Conservation (phyloP, 2,113 vertebrate genomes). For the Lota lota region DNA sequence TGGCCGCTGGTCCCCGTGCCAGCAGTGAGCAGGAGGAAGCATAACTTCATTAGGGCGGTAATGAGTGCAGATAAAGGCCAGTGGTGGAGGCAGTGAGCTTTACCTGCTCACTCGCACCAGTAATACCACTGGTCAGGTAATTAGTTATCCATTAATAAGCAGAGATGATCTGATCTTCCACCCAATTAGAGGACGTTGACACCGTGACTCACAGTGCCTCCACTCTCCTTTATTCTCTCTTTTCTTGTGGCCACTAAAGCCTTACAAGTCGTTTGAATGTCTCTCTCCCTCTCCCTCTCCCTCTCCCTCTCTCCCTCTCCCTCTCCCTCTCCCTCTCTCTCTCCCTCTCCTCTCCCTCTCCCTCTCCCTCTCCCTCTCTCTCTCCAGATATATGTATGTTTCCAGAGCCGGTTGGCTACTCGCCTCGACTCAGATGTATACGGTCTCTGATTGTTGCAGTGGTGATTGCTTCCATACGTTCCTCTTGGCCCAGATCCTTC, state of each 20-base stretch:
- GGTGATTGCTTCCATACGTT: not conserved
- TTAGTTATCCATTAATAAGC: constrained; percentile 69
- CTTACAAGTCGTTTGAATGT: not conserved
- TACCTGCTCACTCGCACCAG: constrained; percentile 61
- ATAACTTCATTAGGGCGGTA: constrained; percentile 63
- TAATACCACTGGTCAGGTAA: constrained; percentile 70
- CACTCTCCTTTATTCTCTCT: constrained; percentile 16
- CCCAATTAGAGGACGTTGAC: constrained; percentile 43
- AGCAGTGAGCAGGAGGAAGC: constrained; percentile 30
- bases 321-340: too few relatives aligned
- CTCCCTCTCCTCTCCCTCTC: too few relatives aligned
- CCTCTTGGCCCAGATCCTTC: not conserved
- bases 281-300: too few relatives aligned
- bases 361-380: too few relatives aligned
- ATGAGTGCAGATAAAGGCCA: constrained; percentile 54
- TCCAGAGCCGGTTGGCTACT: too few relatives aligned
- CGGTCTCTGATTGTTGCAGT: not conserved
- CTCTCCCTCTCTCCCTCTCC: too few relatives aligned
- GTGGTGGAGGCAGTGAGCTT: constrained; percentile 49
- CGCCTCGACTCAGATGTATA: not conserved
- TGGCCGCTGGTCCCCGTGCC: constrained; percentile 20
- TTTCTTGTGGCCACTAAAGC: not conserved
- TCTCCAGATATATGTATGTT: too few relatives aligned
- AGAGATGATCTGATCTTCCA: constrained; percentile 63
- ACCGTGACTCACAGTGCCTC: constrained; percentile 44